Base-by-base conservation (phyloP, 2,797 vertebrate species). In the Lemur catta region DNA sequence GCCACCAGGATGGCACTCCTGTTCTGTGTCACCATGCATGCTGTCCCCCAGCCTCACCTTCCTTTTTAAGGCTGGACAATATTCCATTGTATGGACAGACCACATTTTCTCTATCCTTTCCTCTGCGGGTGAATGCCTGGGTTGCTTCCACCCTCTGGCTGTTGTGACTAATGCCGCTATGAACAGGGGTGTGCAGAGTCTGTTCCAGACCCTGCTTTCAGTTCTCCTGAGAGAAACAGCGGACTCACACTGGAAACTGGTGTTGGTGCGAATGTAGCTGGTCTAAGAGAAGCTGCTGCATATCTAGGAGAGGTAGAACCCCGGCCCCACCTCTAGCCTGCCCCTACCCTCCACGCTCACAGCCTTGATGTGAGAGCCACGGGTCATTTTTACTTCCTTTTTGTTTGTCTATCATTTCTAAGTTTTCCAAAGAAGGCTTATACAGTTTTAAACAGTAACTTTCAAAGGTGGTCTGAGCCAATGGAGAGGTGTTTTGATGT, bases 401-500 rank as follows among this genome's bases (percentile, higher is more conserved):
- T 57, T 24, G 33, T 28, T 57, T 87, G 48, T 41, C 20, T 9
- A 4, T 55, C n/a, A n/a, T 41, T 48, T n/a, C 28, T 41, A 81
- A 59, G 28, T 22, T 88, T 75, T 81, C 82, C 67, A 28, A 48
- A 71, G 22, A n/a, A 24, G 18, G 41, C 2, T 63, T 26, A 10
- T 2, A 4, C 0, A 6, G 22, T 59, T 38, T 50, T 35, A 61
- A 86, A 72, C 18, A 24, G 26, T 57, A 10, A n/a, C 30, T 46
- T 81, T 38, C 22, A 13, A 50, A 63, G 50, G 46, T 9, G 8
- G 7, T 8, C 15, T 69, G 72, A 80, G 4, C 57, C 12, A 69
- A 46, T 4, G 41, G 30, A 18, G 4, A 55, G 12, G 7, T 2
- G 0, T 11, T 28, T 30, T 63, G 35, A 11, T 7, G 28, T 1